Evolutionary conservation across 2,113 vertebrate species (phyloP).

Genomic region (Oceanites oceanicus): DNA sequence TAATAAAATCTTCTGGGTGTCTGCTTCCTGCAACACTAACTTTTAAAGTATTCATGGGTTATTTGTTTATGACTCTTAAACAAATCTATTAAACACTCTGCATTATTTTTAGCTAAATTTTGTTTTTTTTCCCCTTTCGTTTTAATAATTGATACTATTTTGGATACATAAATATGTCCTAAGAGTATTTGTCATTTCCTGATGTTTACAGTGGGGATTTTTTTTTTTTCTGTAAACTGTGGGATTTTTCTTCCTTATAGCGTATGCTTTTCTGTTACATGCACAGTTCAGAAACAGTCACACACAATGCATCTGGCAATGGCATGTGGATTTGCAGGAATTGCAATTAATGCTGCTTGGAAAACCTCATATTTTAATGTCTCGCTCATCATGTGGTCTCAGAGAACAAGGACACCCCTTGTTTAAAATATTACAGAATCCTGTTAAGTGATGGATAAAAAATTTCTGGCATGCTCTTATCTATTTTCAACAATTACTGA

Average conservation of each 20-base stretch:
- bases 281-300: slow-evolving; percentile 9
- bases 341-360: neutral
- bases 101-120: slow-evolving; percentile 62
- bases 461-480: neutral
- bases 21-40: slow-evolving; percentile 42
- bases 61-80: slow-evolving; percentile 69
- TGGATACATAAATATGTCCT: slow-evolving; percentile 70
- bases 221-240: slow-evolving; percentile 5
- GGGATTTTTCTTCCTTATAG: neutral
- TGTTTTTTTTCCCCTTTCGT: neutral
- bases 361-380: slow-evolving; percentile 28
- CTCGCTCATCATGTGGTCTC: neutral
- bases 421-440: neutral
- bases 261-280: neutral
- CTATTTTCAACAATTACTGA: neutral
- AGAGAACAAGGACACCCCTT: neutral
- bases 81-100: slow-evolving; percentile 64
- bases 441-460: neutral
- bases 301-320: slow-evolving; percentile 14
- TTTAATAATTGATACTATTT: slow-evolving; percentile 72
- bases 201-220: slow-evolving; percentile 57
- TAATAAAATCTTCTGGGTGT: slow-evolving; percentile 66
- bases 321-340: slow-evolving; percentile 10
- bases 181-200: slow-evolving; percentile 67
- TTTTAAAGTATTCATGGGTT: slow-evolving; percentile 70